Conservation (phyloP, 1,140 invertebrate species). For the Drosophila burlai region DNA sequence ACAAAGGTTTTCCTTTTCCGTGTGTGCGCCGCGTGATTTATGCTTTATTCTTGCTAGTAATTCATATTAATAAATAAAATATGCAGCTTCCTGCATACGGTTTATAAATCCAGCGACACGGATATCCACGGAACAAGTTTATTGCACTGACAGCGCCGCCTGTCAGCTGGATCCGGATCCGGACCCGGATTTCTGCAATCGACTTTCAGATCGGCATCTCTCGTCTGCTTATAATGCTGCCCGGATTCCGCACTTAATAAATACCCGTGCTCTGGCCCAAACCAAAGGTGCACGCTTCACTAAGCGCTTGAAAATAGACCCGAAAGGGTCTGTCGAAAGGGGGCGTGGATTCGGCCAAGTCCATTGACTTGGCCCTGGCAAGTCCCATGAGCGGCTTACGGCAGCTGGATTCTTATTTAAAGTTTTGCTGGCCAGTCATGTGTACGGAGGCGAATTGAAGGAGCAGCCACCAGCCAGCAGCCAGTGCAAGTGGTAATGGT, state of each 20-base stretch:
- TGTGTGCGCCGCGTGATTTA: slow-evolving; percentile 39
- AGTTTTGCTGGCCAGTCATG: slow-evolving; percentile 77
- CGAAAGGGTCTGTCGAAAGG: slow-evolving; percentile 21
- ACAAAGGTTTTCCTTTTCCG: slow-evolving; percentile 60
- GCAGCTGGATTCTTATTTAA: slow-evolving; percentile 66
- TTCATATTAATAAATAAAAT: slow-evolving; percentile 65
- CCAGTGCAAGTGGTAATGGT: slow-evolving; percentile 50
- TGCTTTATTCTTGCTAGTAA: slow-evolving; percentile 57
- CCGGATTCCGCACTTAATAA: slow-evolving; percentile 69
- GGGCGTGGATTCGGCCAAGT: slow-evolving; percentile 43
- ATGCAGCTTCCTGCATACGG: slow-evolving; percentile 63
- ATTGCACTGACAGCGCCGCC: slow-evolving; percentile 53
- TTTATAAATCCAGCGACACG: slow-evolving; percentile 59
- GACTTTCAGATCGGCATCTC: slow-evolving; percentile 45
- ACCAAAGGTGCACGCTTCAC: slow-evolving; percentile 68
- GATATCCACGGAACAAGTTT: slow-evolving; percentile 59
- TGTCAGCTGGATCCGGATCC: slow-evolving; percentile 41
- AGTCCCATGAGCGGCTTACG: slow-evolving; percentile 19
- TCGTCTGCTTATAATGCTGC: slow-evolving; percentile 25
- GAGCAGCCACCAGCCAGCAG: slow-evolving; percentile 25
- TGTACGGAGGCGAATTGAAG: slow-evolving; percentile 66
- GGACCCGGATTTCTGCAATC: slow-evolving; percentile 45
- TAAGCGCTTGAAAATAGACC: slow-evolving; percentile 61
- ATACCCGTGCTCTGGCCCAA: slow-evolving; percentile 71
- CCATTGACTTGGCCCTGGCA: slow-evolving; percentile 60